These are phyloP conservation scores for Spongilla lacustris DNA, from an alignment of 37 sponge, comb jelly and placozoan genomes.

Conservation along the genomic window DNA sequence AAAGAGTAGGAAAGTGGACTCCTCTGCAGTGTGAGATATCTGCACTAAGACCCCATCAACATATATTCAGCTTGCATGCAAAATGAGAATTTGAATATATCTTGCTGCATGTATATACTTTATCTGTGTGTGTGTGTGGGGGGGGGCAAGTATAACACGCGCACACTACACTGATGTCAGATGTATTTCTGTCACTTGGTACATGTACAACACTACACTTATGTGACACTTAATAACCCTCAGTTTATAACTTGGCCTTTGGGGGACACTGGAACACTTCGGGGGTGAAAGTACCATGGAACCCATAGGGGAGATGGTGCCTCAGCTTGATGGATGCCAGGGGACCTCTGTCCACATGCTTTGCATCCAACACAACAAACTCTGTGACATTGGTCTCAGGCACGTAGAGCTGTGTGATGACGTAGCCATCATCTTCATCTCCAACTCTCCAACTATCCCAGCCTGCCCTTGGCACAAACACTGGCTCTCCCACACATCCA, in stretches of 20 bases:
- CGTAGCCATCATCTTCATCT: slow-evolving; percentile 90
- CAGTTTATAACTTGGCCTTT: too few relatives aligned
- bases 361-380: slow-evolving; percentile 87
- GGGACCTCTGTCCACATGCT: slow-evolving; percentile 71
- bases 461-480: slow-evolving; percentile 83
- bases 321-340: slow-evolving; percentile 78
- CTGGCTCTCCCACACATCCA: slow-evolving; percentile 86
- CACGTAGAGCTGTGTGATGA: slow-evolving; percentile 79
- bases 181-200: too few relatives aligned
- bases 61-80: too few relatives aligned
- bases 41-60: too few relatives aligned
- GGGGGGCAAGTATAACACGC: too few relatives aligned
- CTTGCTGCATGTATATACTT: too few relatives aligned
- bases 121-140: too few relatives aligned
- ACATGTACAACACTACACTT: too few relatives aligned
- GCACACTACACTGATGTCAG: too few relatives aligned
- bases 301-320: slow-evolving; percentile 88
- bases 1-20: not conserved
- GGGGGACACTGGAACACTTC: slow-evolving; percentile 40
- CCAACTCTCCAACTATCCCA: slow-evolving; percentile 33
- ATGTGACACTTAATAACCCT: too few relatives aligned
- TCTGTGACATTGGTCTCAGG: slow-evolving; percentile 81
- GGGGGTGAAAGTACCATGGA: slow-evolving; percentile 93
- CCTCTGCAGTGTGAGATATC: not conserved
- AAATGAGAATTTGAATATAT: too few relatives aligned